Evolutionary conservation across 1,140 invertebrate genomes (phyloP), one percentile per base, ranked within the genome.

Genomic region (Drosophila parabipectinata): DNA sequence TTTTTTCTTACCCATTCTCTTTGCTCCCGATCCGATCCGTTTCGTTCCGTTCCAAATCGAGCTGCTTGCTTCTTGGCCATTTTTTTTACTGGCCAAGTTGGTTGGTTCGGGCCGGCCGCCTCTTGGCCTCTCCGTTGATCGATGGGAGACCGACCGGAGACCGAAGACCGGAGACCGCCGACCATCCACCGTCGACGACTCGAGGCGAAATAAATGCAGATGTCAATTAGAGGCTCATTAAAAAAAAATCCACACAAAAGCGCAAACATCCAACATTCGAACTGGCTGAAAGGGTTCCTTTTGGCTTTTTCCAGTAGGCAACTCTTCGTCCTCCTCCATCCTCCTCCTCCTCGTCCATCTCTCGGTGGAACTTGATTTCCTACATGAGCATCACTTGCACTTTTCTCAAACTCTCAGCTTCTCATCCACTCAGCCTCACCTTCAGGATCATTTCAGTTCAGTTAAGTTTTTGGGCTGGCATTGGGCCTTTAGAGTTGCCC

Each of bases 171-270:
- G 8, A 7, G 32, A 32, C 32, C 32, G 32, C 3, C 7, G 32
- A 32, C 32, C n/a, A 4, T 7, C 26, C 5, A 28, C 26, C 5
- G 26, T 28, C 12, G 39, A 41, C 41, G 41, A 18, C 41, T 69
- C 71, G 63, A 44, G 62, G 64, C 64, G 26, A 87, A 89, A 91
- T 90, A 91, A 91, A 91, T 91, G 90, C 90, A 91, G 90, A 91
- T 91, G 90, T 91, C 90, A 91, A 91, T 91, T 91, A 91, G 90
- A 91, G 90, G 72, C 90, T 91, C 90, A 91, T 91, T 91, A 91
- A 91, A 91, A 87, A 80, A 77, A 91, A 34, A 41, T 61, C 41
- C 58, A 63, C 77, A 77, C 59, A 76, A 71, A 77, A 57, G 44
- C 63, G 55, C 60, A 71, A 71, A 67, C 73, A 44, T 54, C 34